Conservation (phyloP, 2,113 vertebrate species). For the Macrotus californicus region DNA sequence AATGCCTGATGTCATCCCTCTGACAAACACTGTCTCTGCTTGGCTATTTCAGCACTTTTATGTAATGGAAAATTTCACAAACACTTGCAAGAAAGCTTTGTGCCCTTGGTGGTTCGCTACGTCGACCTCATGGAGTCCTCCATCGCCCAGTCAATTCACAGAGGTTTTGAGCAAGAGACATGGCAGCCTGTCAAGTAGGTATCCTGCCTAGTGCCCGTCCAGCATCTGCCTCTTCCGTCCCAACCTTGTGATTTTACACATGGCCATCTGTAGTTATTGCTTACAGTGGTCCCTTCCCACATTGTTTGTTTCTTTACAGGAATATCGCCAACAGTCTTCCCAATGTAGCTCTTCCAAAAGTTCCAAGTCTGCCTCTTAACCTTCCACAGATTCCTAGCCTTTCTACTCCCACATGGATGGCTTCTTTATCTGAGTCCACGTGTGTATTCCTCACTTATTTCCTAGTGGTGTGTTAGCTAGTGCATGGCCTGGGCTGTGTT, state of each 20-base stretch:
- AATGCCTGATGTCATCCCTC: neutral
- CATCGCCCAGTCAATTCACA: conserved; percentile 97
- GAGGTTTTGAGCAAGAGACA: conserved; percentile 94
- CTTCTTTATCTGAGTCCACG: conserved; percentile 94
- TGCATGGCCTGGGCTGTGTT: conserved; percentile 84
- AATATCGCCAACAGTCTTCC: conserved; percentile 97
- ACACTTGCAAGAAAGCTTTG: conserved; percentile 94
- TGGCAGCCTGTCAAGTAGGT: conserved; percentile 98
- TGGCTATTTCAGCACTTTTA: conserved; percentile 86
- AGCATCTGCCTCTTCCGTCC: conserved; percentile 56
- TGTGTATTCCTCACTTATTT: conserved; percentile 89
- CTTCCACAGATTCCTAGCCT: conserved; percentile 97
- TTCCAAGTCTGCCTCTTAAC: conserved; percentile 94
- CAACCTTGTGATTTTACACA: conserved; percentile 64
- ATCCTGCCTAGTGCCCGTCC: conserved; percentile 21
- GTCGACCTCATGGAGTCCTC: conserved; percentile 99
- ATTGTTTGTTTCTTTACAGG: conserved; percentile 88
- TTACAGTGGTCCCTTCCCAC: conserved; percentile 83
- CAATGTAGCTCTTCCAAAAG: conserved; percentile 96
- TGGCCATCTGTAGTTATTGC: conserved; percentile 76
- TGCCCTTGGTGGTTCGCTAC: conserved; percentile 95
- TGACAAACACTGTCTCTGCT: conserved; percentile 71
- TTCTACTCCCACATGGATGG: conserved; percentile 95
- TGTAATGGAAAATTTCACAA: conserved; percentile 96
- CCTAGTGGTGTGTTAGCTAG: conserved; percentile 80